phyloP scores from a whole-genome alignment of 1,140 invertebrate genomes.

The Drosophila parvula region DNA sequence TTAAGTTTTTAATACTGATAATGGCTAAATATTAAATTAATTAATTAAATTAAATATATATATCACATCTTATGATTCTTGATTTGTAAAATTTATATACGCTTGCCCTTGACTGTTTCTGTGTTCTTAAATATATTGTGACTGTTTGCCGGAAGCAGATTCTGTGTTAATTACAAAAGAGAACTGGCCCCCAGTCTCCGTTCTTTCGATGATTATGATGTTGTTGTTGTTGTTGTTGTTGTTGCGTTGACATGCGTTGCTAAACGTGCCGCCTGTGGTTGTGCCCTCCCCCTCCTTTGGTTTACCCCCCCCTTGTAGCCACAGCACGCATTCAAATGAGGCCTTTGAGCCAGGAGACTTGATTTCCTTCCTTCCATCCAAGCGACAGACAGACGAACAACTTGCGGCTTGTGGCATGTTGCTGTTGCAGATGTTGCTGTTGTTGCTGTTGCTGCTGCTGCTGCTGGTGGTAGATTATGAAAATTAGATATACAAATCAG shows the following conservation, averaged over 20 bases:
- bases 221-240: constrained; percentile 55
- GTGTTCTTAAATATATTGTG: constrained; percentile 5
- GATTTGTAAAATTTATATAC: too few species aligned
- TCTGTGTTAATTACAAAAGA: constrained; percentile 79
- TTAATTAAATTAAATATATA: too few species aligned
- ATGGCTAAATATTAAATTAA: too few species aligned
- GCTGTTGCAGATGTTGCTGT: constrained; percentile 25
- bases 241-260: constrained; percentile 80
- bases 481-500: constrained; percentile 84
- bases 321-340: constrained; percentile 73
- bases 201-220: constrained; percentile 50
- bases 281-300: background rate
- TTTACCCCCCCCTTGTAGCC: background rate
- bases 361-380: constrained; percentile 69
- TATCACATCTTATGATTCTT: too few species aligned
- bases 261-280: constrained; percentile 72
- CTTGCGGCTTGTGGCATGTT: constrained; percentile 60
- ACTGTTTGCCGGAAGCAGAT: constrained; percentile 71
- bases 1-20: too few species aligned
- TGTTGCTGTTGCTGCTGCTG: constrained; percentile 7
- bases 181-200: constrained; percentile 32
- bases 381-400: constrained; percentile 35
- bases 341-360: constrained; percentile 55
- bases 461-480: constrained; percentile 73
- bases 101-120: constrained; percentile 6